Evolutionary conservation across 2,888 invertebrate genomes (phyloP).

Genomic region (Gymnocheta viridis): DNA sequence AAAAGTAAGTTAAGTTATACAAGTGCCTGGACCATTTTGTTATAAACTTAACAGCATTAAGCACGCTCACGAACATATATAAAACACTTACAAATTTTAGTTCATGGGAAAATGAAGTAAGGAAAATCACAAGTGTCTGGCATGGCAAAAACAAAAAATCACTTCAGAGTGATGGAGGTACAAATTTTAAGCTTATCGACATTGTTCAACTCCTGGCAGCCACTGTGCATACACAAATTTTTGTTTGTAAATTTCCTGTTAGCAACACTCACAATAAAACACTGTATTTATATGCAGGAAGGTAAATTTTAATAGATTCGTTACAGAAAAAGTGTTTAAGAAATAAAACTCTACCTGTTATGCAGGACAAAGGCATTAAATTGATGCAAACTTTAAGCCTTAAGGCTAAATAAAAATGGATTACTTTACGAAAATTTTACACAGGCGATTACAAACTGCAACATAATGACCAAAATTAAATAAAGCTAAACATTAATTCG

Average conservation of each 20-base stretch:
- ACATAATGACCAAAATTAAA: slow-evolving; percentile 32
- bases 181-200: neutral
- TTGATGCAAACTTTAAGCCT: slow-evolving; percentile 38
- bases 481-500: slow-evolving; percentile 25
- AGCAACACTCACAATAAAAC: neutral
- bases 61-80: too few relatives aligned
- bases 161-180: too few relatives aligned
- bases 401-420: slow-evolving; percentile 42
- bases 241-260: slow-evolving; percentile 9
- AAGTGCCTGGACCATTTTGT: too few relatives aligned
- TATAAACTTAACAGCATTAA: too few relatives aligned
- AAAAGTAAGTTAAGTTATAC: neutral
- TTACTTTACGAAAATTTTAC: slow-evolving; percentile 18
- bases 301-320: slow-evolving; percentile 25
- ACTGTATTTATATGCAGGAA: slow-evolving; percentile 26
- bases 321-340: slow-evolving; percentile 33
- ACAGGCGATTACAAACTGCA: slow-evolving; percentile 39
- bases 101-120: too few relatives aligned
- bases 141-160: too few relatives aligned
- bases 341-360: slow-evolving; percentile 40
- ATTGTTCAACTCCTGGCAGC: too few relatives aligned
- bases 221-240: slow-evolving; percentile 29
- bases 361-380: slow-evolving; percentile 45
- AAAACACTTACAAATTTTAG: too few relatives aligned
- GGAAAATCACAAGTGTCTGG: too few relatives aligned